A percentile compares a stretch with the other conserved stretches of the same genome.
phyloP scores from a whole-genome alignment of 2,797 vertebrate species.

The Rhynchotus rufescens region DNA sequence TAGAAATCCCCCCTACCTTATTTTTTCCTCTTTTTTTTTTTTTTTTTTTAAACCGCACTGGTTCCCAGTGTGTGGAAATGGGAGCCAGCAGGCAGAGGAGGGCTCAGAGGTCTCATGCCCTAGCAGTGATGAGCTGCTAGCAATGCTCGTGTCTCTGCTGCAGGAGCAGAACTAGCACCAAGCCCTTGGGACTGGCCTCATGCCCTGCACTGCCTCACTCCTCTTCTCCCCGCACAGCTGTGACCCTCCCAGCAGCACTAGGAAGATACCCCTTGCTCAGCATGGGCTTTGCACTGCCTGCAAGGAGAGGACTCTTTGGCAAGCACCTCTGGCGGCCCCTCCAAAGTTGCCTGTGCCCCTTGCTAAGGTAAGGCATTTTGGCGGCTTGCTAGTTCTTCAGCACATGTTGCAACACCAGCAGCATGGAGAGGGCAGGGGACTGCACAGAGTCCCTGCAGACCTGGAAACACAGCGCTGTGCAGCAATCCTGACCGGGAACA shows the following conservation, averaged over 20 bases:
- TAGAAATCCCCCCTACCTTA: neutral
- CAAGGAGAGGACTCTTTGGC: neutral
- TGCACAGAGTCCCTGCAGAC: neutral
- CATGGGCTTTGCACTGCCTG: neutral
- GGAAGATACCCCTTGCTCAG: neutral
- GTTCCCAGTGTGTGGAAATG: neutral
- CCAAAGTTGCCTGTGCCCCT: neutral
- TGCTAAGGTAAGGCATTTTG: neutral
- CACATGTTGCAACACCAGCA: neutral
- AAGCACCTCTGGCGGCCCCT: neutral
- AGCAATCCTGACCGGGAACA: fast-evolving
- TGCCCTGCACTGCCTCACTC: neutral
- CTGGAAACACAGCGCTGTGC: fast-evolving
- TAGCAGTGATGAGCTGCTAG: neutral
- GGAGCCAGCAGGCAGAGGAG: neutral
- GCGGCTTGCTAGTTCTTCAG: neutral
- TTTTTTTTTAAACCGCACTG: neutral
- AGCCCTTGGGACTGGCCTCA: neutral
- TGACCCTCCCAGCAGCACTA: slow-evolving; percentile 6
- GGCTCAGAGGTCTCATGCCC: neutral
- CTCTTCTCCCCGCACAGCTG: fast-evolving
- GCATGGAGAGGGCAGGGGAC: neutral
- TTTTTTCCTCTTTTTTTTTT: too few species aligned
- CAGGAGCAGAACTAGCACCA: neutral
- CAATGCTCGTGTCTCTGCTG: neutral